phyloP scores from a whole-genome alignment of 2,113 vertebrate species.

The Apus apus region DNA sequence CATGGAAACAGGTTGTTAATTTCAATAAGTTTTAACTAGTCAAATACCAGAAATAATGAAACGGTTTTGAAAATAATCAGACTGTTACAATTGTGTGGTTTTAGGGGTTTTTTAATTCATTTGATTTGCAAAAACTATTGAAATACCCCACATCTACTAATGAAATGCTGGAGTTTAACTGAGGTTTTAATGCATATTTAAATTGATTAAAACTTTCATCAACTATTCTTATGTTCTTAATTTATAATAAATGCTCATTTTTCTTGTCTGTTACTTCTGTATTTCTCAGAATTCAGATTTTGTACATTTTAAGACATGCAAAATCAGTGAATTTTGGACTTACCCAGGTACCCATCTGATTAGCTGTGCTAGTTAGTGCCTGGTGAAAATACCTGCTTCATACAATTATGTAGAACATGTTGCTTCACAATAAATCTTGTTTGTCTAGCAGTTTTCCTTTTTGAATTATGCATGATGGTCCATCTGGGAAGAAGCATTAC shows the following conservation, averaged over 20 bases:
- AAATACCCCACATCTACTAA: not conserved
- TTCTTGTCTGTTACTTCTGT: not conserved
- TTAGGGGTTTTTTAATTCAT: not conserved
- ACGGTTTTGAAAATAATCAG: not conserved
- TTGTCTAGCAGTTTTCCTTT: not conserved
- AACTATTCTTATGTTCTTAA: not conserved
- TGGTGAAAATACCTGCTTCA: not conserved
- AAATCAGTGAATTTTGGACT: not conserved
- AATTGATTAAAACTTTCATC: not conserved
- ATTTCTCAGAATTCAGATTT: not conserved
- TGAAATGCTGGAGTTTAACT: not conserved
- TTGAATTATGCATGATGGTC: not conserved
- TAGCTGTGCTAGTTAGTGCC: not conserved
- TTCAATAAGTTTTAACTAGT: not conserved
- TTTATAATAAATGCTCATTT: not conserved
- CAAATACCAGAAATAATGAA: not conserved
- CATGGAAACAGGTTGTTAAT: not conserved
- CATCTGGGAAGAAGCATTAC: not conserved
- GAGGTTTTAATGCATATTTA: not conserved
- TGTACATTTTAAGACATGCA: not conserved
- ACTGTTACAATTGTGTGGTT: not conserved
- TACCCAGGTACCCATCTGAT: accelerated
- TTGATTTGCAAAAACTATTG: not conserved
- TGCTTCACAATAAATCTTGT: not conserved
- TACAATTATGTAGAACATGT: not conserved